Percentiles rank a stretch among this genome's conserved stretches.
These are phyloP conservation scores for Cyrtonyx montezumae DNA, from an alignment of 2,113 vertebrate genomes.

Conservation along the genomic window DNA sequence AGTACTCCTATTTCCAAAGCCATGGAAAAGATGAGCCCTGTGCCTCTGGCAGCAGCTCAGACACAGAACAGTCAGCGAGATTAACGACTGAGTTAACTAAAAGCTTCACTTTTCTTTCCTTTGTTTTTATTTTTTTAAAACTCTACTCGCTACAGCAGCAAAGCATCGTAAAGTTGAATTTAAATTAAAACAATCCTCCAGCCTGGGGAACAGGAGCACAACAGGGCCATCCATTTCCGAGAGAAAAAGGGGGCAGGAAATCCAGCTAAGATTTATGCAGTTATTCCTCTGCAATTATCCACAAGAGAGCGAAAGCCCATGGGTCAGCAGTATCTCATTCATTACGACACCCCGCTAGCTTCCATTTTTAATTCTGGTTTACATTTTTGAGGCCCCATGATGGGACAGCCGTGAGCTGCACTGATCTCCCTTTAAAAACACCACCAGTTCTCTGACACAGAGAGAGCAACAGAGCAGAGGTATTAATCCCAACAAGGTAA, in stretches of 20 bases:
- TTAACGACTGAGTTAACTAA: background rate
- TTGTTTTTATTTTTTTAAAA: background rate
- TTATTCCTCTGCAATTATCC: slow-evolving; percentile 70
- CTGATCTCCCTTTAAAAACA: background rate
- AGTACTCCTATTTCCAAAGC: rapidly evolving
- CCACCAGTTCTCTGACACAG: background rate
- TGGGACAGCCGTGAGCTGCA: background rate
- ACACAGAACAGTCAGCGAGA: background rate
- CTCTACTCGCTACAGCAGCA: background rate
- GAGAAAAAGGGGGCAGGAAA: slow-evolving; percentile 33
- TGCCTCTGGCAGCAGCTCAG: background rate
- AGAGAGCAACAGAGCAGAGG: background rate
- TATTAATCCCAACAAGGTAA: background rate
- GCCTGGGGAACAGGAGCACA: slow-evolving; percentile 15
- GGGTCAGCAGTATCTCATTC: slow-evolving; percentile 49
- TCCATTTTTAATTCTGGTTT: background rate
- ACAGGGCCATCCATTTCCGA: slow-evolving; percentile 48
- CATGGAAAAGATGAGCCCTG: background rate
- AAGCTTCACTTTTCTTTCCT: background rate
- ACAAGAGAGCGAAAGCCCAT: slow-evolving; percentile 29
- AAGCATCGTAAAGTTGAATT: slow-evolving; percentile 14
- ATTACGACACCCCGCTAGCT: slow-evolving; percentile 4
- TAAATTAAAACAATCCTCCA: slow-evolving; percentile 54
- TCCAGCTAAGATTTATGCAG: slow-evolving; percentile 48
- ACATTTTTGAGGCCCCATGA: background rate